phyloP scores from a whole-genome alignment of 2,888 invertebrate species.

The Sisyra terminalis region DNA sequence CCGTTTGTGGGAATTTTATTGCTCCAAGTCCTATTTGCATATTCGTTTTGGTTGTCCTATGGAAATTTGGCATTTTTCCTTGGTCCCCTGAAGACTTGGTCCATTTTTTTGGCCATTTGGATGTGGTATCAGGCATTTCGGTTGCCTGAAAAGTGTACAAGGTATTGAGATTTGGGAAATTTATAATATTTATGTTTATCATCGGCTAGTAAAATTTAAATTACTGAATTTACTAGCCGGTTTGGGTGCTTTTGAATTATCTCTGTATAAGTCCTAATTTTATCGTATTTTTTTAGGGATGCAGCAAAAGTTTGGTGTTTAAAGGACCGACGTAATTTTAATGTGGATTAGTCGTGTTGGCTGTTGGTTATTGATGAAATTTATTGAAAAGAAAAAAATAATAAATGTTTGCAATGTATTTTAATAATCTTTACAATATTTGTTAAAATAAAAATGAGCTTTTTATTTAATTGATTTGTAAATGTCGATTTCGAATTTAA shows the following conservation, averaged over 20 bases:
- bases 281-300: neutral
- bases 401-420: neutral
- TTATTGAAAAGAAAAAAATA: neutral
- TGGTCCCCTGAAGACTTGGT: constrained; percentile 69
- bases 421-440: neutral
- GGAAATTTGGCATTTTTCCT: constrained; percentile 59
- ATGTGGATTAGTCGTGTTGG: neutral
- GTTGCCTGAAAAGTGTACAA: constrained; percentile 42
- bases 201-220: constrained; percentile 4
- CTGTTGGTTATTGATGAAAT: neutral
- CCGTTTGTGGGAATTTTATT: constrained; percentile 40
- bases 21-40: constrained; percentile 45
- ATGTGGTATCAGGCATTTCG: constrained; percentile 48
- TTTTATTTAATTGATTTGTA: no score
- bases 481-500: no score
- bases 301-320: constrained; percentile 4
- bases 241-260: neutral
- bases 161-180: constrained; percentile 27
- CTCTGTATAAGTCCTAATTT: no score
- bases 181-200: neutral
- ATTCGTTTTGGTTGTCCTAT: constrained; percentile 68
- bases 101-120: constrained; percentile 45
- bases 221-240: neutral
- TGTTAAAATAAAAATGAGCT: no score
- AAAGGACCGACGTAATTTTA: neutral